phyloP scores from a whole-genome alignment of 2,797 vertebrate genomes.

The Todus mexicanus region DNA sequence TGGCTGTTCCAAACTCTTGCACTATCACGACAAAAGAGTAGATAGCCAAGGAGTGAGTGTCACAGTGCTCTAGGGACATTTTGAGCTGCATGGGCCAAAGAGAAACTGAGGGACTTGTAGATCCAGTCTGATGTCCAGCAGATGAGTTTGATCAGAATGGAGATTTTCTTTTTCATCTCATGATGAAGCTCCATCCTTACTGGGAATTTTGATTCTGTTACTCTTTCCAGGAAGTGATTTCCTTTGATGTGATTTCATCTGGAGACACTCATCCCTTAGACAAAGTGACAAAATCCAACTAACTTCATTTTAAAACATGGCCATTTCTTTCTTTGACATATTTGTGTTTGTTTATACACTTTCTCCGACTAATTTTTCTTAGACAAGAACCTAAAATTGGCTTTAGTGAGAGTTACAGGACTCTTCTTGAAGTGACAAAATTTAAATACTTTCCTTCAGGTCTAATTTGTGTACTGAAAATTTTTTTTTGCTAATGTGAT shows the following conservation, averaged over 20 bases:
- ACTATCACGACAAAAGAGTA: neutral
- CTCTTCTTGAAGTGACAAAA: neutral
- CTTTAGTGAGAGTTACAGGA: neutral
- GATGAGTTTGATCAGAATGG: neutral
- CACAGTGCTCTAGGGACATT: neutral
- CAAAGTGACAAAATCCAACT: slow-evolving; percentile 37
- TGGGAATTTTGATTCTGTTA: neutral
- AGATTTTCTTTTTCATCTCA: neutral
- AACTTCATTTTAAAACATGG: slow-evolving; percentile 43
- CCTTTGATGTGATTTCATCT: slow-evolving; percentile 50
- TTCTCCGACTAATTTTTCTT: slow-evolving; percentile 35
- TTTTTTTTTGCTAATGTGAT: neutral
- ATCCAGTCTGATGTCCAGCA: neutral
- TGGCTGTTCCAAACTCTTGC: neutral
- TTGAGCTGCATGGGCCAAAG: neutral
- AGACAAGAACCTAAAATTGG: neutral
- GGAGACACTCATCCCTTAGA: slow-evolving; percentile 35
- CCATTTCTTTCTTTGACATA: slow-evolving; percentile 9
- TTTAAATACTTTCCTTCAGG: neutral
- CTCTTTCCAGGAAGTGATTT: slow-evolving; percentile 6
- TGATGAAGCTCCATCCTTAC: neutral
- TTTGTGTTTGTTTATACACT: slow-evolving; percentile 49
- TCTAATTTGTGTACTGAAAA: neutral
- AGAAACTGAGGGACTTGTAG: neutral
- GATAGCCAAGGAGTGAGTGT: neutral